Evolutionary conservation across 2,113 vertebrate genomes (phyloP), one percentile per base, ranked within the genome.

Genomic region (Lutjanus erythropterus): DNA sequence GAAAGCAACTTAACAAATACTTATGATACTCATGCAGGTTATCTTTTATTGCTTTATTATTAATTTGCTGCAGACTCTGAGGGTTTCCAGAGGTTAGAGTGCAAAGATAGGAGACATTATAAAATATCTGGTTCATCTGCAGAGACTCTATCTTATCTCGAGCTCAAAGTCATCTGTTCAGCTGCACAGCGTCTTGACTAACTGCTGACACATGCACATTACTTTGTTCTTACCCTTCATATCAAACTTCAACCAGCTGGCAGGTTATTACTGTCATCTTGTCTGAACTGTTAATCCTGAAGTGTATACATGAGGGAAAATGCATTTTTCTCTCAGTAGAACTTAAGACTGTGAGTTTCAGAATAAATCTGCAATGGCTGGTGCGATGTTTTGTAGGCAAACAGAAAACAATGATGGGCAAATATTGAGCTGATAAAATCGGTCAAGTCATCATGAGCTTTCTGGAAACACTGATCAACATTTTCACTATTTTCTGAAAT

Each of bases 121-220:
- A 19, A 74, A 64, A 47, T 12, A 56, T 49, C 31, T 21, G 49
- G 3, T 65, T 23, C 41, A 42, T 61, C 53, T 59, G 27, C 44
- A 65, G 39, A 46, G 21, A 27, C 15, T 6, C 11, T 6, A 68
- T 86, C 88, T 93, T 85, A 93, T 92, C 91, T 84, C 2, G 4
- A 49, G 75, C 41, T 90, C 88, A 87, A 90, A 61, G 87, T 73
- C 53, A 2, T 47, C 18, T 8, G 31, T 5, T n/a, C 7, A n/a
- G 5, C 44, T 42, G n/a, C 39, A 18, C n/a, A 9, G 35, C 4
- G 5, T 16, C 25, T 37, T 2, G 0, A 18, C 14, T 8, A 4
- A 31, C 35, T 3, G 64, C 74, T 55, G 81, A 83, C 67, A 16
- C 37, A 35, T 0, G 39, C 35, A 37, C 10, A 16, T 56, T 44